Conservation (phyloP, 2,113 vertebrate genomes). For the Cottus gobio region DNA sequence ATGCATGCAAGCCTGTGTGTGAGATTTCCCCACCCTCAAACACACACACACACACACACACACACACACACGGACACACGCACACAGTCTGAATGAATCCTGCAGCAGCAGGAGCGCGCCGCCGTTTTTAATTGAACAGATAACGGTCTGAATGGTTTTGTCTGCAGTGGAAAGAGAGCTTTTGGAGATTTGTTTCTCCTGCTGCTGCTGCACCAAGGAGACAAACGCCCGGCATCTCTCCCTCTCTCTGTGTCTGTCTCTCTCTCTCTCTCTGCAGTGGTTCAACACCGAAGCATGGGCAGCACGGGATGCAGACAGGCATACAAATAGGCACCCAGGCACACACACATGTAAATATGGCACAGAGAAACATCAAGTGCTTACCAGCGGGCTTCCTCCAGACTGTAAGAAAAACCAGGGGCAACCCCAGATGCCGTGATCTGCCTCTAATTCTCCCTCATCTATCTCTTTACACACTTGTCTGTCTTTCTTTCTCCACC, state of each 20-base stretch:
- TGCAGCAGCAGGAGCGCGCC: constrained; percentile 52
- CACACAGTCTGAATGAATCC: constrained; percentile 44
- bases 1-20: constrained; percentile 31
- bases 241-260: not conserved
- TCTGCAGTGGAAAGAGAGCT: constrained; percentile 69
- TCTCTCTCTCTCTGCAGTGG: constrained; percentile 60
- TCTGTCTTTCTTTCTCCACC: constrained; percentile 12
- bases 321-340: constrained; percentile 50
- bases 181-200: constrained; percentile 51
- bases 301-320: constrained; percentile 47
- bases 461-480: constrained; percentile 22
- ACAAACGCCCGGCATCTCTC: constrained; percentile 38
- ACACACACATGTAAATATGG: constrained; percentile 20
- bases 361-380: constrained; percentile 47
- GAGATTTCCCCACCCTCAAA: constrained; percentile 26
- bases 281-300: constrained; percentile 54
- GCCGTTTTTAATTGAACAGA: constrained; percentile 72
- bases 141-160: constrained; percentile 56
- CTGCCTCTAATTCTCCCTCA: constrained; percentile 44
- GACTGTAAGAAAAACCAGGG: constrained; percentile 39
- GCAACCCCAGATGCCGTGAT: constrained; percentile 48
- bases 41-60: not conserved
- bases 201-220: constrained; percentile 52
- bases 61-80: not conserved
- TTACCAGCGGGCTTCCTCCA: constrained; percentile 71